Evolutionary conservation across 2,113 vertebrate genomes (phyloP), one percentile per base, ranked within the genome.

Genomic region (Pteropus alecto): DNA sequence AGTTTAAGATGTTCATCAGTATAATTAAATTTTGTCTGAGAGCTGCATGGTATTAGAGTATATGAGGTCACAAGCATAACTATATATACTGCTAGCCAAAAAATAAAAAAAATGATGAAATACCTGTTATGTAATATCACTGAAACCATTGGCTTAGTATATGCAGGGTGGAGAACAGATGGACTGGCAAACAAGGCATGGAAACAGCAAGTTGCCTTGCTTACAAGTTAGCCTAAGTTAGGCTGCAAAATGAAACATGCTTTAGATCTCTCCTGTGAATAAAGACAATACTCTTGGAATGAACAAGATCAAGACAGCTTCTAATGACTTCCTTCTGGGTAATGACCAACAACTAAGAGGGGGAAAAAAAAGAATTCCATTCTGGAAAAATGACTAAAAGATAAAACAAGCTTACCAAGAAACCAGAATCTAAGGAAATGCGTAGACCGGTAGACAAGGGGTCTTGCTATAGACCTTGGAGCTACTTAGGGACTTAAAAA

Each of bases 91-190:
- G 81, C 87, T 21, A 86, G 76, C 73, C 67, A 96, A 83, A 96
- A 97, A 58, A 19, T 38, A 56, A 56, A 58, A 58, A 51, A 90
- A 91, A 91, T 95, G 89, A 97, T 96, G 97, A 96, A 97, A 98
- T 76, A 74, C 61, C 96, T 97, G 95, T 96, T 98, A 95, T 68
- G 90, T 95, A 97, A 98, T 71, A 84, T 96, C 71, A 96, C 46
- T 98, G 97, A 98, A 98, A 98, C 95, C 56, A 92, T 97, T 92
- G 67, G 87, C 18, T 94, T 93, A 95, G 95, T 82, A 54, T 35
- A 63, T 22, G 13, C 68, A 91, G 95, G 90, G 86, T 96, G 95
- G 84, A 96, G 70, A 83, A 92, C 63, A 90, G 90, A 87, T 84
- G 90, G 93, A 96, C 93, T 86, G 77, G 61, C 85, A 97, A 98